phyloP scores from a whole-genome alignment of 2,113 vertebrate genomes.

The Thamnaconus septentrionalis region DNA sequence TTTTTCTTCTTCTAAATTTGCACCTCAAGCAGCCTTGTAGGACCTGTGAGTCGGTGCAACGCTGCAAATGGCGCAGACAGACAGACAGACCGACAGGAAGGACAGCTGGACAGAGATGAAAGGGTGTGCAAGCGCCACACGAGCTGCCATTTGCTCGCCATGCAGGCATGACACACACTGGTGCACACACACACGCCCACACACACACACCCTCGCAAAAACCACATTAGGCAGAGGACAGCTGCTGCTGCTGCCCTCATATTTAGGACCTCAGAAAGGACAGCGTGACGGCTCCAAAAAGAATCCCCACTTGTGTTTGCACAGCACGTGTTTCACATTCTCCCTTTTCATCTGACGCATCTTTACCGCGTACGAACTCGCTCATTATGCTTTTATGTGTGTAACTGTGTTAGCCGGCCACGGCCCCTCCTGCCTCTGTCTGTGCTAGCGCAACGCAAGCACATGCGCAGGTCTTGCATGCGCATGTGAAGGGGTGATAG shows the following conservation, averaged over 20 bases:
- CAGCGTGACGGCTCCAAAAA: neutral
- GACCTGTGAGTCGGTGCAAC: neutral
- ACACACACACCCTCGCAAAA: slow-evolving; percentile 31
- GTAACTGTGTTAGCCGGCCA: neutral
- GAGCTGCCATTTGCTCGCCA: slow-evolving; percentile 58
- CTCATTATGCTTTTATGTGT: neutral
- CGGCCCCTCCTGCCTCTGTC: too few species aligned
- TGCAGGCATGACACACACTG: slow-evolving; percentile 19
- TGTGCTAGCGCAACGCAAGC: too few species aligned
- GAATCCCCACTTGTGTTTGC: slow-evolving; percentile 22
- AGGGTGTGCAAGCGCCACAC: slow-evolving; percentile 37
- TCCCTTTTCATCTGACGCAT: neutral
- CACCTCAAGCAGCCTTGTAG: too few species aligned
- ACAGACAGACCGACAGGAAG: slow-evolving; percentile 36
- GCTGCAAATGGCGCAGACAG: slow-evolving; percentile 21
- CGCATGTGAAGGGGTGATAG: too few species aligned
- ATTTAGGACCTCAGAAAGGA: slow-evolving; percentile 25
- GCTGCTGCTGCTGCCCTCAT: slow-evolving; percentile 42
- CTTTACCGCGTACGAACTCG: too few species aligned
- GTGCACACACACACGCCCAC: slow-evolving; percentile 14
- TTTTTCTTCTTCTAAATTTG: neutral
- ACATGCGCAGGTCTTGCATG: too few species aligned
- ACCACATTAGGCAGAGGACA: slow-evolving; percentile 50
- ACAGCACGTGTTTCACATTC: slow-evolving; percentile 12
- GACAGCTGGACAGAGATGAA: slow-evolving; percentile 64